Evolutionary conservation across 37 sponge, comb jelly and placozoan species (phyloP).

Genomic region (Axinella damicornis): DNA sequence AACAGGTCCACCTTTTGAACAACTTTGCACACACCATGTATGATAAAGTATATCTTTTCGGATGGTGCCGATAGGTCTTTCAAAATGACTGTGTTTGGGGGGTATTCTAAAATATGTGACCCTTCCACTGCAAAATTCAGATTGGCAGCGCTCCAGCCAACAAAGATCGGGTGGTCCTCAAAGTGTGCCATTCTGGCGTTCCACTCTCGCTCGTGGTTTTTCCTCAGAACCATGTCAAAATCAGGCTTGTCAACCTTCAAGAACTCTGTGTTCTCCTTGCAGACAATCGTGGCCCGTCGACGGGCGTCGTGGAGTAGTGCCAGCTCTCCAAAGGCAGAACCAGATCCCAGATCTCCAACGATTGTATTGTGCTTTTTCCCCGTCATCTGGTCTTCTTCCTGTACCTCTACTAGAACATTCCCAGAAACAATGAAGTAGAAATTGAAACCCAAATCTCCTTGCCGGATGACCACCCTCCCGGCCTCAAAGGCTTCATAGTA

Average conservation of each 20-base stretch:
- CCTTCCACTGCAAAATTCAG: conserved; percentile 47
- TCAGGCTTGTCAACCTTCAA: conserved; percentile 73
- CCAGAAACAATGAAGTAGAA: conserved; percentile 90
- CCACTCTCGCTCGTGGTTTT: conserved; percentile 68
- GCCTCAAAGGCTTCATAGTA: conserved; percentile 73
- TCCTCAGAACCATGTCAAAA: conserved; percentile 67
- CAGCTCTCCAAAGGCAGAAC: conserved; percentile 87
- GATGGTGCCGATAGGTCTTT: conserved; percentile 44
- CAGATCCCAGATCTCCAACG: conserved; percentile 77
- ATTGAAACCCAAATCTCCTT: conserved; percentile 76
- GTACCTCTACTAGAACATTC: conserved; percentile 65
- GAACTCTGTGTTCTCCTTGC: conserved; percentile 73
- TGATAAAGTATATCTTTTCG: conserved; percentile 56
- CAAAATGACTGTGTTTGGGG: conserved; percentile 65
- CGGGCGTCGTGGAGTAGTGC: conserved; percentile 65
- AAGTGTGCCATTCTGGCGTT: conserved; percentile 26
- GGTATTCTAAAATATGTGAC: conserved; percentile 55
- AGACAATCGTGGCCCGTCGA: conserved; percentile 80
- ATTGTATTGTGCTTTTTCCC: conserved; percentile 32
- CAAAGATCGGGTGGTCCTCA: conserved; percentile 43
- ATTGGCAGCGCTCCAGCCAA: conserved; percentile 22
- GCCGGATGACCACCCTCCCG: conserved; percentile 75
- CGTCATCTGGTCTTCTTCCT: conserved; percentile 45
- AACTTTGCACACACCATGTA: conserved; percentile 69
- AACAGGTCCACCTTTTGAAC: conserved; percentile 49